Evolutionary conservation across 2,888 invertebrate species (phyloP).

Genomic region (Chromoteleia sp.): DNA sequence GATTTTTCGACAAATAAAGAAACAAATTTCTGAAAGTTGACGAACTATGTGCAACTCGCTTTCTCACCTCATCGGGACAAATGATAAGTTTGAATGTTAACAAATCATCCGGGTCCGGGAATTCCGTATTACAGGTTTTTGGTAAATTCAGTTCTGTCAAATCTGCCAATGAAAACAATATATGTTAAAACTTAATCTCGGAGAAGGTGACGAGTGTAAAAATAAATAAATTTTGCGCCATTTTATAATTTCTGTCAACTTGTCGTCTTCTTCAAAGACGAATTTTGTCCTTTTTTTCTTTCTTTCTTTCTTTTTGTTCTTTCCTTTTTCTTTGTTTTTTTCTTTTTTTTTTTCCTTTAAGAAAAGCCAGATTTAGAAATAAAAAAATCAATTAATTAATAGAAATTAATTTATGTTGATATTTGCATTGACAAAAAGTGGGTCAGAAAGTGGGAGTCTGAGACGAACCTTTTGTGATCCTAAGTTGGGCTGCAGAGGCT

Average conservation of each 20-base stretch:
- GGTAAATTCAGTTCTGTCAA: conserved; percentile 98
- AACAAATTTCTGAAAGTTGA: too few species aligned
- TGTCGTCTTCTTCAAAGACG: neutral
- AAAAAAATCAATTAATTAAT: conserved; percentile 20
- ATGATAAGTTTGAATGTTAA: conserved; percentile 98
- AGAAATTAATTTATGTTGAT: neutral
- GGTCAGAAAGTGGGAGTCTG: neutral
- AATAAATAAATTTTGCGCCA: conserved; percentile 48
- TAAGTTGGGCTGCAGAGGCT: conserved; percentile 97
- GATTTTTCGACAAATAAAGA: too few species aligned
- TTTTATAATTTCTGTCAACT: conserved; percentile 23
- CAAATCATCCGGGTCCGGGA: conserved; percentile 98
- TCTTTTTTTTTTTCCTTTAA: too few species aligned
- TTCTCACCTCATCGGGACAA: conserved; percentile 94
- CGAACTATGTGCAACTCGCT: too few species aligned
- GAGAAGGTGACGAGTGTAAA: neutral
- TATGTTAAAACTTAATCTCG: neutral
- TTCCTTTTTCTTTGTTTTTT: too few species aligned
- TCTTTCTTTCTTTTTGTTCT: too few species aligned
- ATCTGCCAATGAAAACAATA: conserved; percentile 88
- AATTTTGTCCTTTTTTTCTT: neutral
- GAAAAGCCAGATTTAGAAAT: neutral
- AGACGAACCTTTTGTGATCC: conserved; percentile 96
- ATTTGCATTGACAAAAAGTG: neutral
- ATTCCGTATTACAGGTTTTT: conserved; percentile 97